Percentiles rank a stretch among this genome's conserved stretches.
These are phyloP conservation scores for Cottus gobio DNA, from an alignment of 2,113 vertebrate species.

Conservation along the genomic window DNA sequence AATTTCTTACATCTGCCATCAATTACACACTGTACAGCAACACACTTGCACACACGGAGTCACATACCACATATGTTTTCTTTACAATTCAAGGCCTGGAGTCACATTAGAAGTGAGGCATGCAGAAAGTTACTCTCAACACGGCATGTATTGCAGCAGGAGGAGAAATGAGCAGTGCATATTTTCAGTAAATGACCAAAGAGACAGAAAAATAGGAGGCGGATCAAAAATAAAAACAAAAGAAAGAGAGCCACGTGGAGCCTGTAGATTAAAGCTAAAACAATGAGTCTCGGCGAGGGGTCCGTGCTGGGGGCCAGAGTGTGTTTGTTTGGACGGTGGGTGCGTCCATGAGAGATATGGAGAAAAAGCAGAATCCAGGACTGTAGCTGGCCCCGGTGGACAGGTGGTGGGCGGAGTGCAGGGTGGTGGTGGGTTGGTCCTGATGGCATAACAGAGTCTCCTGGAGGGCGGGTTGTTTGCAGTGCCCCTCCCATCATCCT, in stretches of 20 bases:
- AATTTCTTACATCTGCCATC: slow-evolving; percentile 67
- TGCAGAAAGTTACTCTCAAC: slow-evolving; percentile 39
- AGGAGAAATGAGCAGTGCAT: slow-evolving; percentile 46
- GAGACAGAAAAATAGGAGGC: slow-evolving; percentile 10
- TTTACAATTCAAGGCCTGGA: slow-evolving; percentile 49
- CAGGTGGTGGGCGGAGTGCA: slow-evolving; percentile 25
- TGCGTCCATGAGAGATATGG: slow-evolving; percentile 24
- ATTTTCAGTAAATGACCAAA: slow-evolving; percentile 27
- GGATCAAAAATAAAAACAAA: slow-evolving; percentile 36
- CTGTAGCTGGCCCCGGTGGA: slow-evolving; percentile 12
- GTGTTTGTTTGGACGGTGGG: slow-evolving; percentile 70
- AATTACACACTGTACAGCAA: slow-evolving; percentile 61
- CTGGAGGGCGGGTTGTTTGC: slow-evolving; percentile 45
- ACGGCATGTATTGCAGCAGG: slow-evolving; percentile 27
- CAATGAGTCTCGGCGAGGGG: slow-evolving; percentile 34
- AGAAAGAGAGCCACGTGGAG: slow-evolving; percentile 33
- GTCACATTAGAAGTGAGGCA: slow-evolving; percentile 53
- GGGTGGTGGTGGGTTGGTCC: slow-evolving; percentile 29
- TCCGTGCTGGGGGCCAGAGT: slow-evolving; percentile 16
- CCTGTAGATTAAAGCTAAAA: slow-evolving; percentile 43
- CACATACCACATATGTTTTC: slow-evolving; percentile 68
- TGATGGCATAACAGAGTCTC: slow-evolving; percentile 42
- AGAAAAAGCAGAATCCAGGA: slow-evolving; percentile 39
- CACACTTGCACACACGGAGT: slow-evolving; percentile 39
- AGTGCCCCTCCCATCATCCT: slow-evolving; percentile 44